Base-by-base conservation (phyloP, 1,140 invertebrate genomes). In the Reticulitermes speratus region DNA sequence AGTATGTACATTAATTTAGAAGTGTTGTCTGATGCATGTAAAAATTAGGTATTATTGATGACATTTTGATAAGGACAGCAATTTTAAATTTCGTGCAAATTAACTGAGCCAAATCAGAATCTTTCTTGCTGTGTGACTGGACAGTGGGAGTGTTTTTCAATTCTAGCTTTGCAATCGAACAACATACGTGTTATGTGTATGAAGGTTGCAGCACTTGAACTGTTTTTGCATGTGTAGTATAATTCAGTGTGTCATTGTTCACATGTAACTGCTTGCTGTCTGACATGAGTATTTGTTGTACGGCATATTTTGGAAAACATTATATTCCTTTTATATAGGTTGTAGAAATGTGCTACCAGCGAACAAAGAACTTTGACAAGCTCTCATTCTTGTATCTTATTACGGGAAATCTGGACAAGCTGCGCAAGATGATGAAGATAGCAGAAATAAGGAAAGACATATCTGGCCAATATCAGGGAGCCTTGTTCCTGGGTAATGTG, bases 301-400 rank as follows among this genome's bases (percentile, higher is more conserved):
- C 19, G 52, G 3, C 0, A 55, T 2, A 55, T 55, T 55, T 19
- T 55, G 14, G 38, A 19, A 55, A 55, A 55, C 19, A 19, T 21
- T 55, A 5, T 5, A 55, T 19, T 55, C 21, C 23, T 52, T 82
- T 86, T 87, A 84, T 87, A 55, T 87, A 90, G 90, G 93, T 95
- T 32, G 98, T 99, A 0, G 99, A 99, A 91, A 99, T 99, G 98
- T 99, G 98, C 88, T 99, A 99, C 92, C 99, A 99, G 91, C 94
- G 98, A 87, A 99, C 98, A 9, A 99, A 99, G 92, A 99, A 99
- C 92, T 99, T 99, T 91, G 98, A 99, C 90, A 99, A 99, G 91
- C 93, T 99, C 0, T 97, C 98, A 9, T 99, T 99, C 92, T 93
- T 99, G 16, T 99, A 99, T 91, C 92, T 99, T 12, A 98, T 99